A percentile compares a stretch with the other conserved stretches of the same genome.
phyloP scores from a whole-genome alignment of 2,113 vertebrate species.

The Thymallus thymallus region DNA sequence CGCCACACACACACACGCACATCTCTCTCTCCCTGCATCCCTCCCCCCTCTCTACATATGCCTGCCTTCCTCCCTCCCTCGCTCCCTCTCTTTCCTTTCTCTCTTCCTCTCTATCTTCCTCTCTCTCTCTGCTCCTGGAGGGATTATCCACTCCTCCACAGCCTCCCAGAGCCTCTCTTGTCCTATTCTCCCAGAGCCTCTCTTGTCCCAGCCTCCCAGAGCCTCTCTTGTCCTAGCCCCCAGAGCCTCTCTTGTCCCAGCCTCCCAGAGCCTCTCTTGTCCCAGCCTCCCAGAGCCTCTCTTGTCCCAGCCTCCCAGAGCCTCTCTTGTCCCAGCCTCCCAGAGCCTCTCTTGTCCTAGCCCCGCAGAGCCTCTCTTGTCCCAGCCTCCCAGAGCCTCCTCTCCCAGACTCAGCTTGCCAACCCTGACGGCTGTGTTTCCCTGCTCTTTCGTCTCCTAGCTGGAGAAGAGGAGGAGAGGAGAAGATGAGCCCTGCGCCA shows the following conservation, averaged over 20 bases:
- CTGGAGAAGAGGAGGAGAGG: constrained; percentile 34
- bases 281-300: constrained; percentile 31
- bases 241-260: constrained; percentile 26
- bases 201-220: constrained; percentile 16
- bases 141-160: neutral
- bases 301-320: neutral
- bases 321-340: neutral
- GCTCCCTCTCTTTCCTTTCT: constrained; percentile 20
- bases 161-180: constrained; percentile 32
- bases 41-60: constrained; percentile 2
- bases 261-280: constrained; percentile 1
- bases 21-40: constrained; percentile 26
- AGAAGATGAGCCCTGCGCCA: neutral
- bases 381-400: constrained; percentile 50
- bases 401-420: constrained; percentile 47
- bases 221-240: constrained; percentile 22
- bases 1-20: too few relatives aligned
- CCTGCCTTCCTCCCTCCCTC: constrained; percentile 21
- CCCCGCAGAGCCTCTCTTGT: constrained; percentile 15
- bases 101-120: constrained; percentile 6
- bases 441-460: constrained; percentile 36
- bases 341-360: too few relatives aligned
- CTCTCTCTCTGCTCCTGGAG: constrained; percentile 20
- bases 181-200: neutral
- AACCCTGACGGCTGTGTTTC: constrained; percentile 50